These are phyloP conservation scores for Cantharis rustica DNA, from an alignment of 2,888 invertebrate species.

Conservation along the genomic window DNA sequence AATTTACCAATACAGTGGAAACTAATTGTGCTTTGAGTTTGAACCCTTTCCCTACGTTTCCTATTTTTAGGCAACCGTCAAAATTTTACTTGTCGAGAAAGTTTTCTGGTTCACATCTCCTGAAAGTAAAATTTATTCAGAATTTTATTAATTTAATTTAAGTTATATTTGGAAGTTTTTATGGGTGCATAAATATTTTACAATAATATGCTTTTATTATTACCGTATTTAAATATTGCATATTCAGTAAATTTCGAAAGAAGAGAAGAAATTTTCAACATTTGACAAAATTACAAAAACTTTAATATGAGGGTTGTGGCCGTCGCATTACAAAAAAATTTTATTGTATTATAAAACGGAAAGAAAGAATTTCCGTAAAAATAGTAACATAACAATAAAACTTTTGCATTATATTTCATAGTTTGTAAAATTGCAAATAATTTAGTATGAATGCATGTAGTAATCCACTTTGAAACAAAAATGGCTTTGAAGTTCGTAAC, in stretches of 20 bases:
- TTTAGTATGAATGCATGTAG: too few species aligned
- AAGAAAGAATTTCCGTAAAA: background rate
- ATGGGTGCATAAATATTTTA: background rate
- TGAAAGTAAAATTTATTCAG: background rate
- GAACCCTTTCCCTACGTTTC: background rate
- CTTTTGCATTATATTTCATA: background rate
- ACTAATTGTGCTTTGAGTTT: constrained; percentile 4
- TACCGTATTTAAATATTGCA: background rate
- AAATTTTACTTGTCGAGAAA: background rate
- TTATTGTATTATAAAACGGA: background rate
- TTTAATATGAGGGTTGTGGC: background rate
- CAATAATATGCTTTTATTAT: background rate
- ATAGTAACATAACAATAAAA: background rate
- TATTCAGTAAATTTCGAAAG: too few species aligned
- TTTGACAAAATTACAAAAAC: too few species aligned
- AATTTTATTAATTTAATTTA: background rate
- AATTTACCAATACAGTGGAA: background rate
- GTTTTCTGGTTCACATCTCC: background rate
- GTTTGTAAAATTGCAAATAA: background rate
- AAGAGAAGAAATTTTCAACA: too few species aligned
- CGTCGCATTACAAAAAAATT: background rate
- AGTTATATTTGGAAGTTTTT: background rate
- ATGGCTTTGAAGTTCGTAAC: background rate
- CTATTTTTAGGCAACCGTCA: background rate
- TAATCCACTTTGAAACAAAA: background rate